Base-by-base conservation (phyloP, 2,888 invertebrate genomes). In the Stenolophus ochropezus region DNA sequence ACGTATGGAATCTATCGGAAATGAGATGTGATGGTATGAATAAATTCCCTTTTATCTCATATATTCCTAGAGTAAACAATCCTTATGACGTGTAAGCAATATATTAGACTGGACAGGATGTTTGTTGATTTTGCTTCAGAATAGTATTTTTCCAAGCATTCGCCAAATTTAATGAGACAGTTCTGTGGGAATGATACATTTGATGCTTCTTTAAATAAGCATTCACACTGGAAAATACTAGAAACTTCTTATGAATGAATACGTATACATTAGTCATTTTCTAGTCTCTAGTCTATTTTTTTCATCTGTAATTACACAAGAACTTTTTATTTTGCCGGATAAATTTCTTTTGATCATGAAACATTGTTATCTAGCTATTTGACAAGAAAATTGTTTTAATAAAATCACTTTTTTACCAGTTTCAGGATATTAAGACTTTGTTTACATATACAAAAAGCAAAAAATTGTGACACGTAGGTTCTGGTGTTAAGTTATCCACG, bases 31-130 rank as follows among this genome's bases (percentile, higher is more conserved):
- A 33, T 18, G 5, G 4, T 4, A 2, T 21, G 27, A 33, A 33
- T 69, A 69, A 69, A 69, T 69, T 69, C 27, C 18, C 65, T 69
- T 69, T 69, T 69, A 69, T 69, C 42, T 69, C 18, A 69, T 69
- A 27, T 18, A 69, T 69, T 61, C 11, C 33, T 6, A 42, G 33
- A 42, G 33, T 42, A 42, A 42, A 42, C 33, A 42, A 42, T 42
- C 33, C 33, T 42, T 3, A 42, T 42, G 33, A 42, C 33, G 11
- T 42, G 33, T 11, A 33, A 11, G 33, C 33, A 42, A 42, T 42
- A 8, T 42, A 42, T 42, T 42, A 42, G 33, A 42, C 3, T 1
- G 2, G 33, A 42, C 33, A 42, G 33, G 8, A n/a, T 42, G 33
- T 42, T 42, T 42, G 33, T 42, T 42, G 33, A 42, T 42, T 11